A percentile compares a stretch with the other conserved stretches of the same genome.
phyloP scores from a whole-genome alignment of 2,888 invertebrate genomes.

The Apamea epomidion region DNA sequence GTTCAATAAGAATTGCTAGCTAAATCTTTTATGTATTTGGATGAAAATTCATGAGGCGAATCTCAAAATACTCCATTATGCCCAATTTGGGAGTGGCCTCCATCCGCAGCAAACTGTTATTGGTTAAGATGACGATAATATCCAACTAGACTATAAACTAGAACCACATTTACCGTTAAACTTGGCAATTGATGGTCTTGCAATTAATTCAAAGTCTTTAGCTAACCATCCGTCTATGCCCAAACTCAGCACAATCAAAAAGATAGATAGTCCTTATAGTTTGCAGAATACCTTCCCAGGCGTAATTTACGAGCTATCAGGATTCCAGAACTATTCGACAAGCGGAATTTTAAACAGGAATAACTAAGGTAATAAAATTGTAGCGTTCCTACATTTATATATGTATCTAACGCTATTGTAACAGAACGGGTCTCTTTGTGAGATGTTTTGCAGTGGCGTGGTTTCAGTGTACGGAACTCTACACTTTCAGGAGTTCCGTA shows the following conservation, averaged over 20 bases:
- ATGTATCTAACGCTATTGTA: constrained; percentile 32
- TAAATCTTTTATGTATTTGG: constrained; percentile 28
- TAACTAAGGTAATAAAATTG: constrained; percentile 59
- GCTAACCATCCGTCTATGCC: constrained; percentile 58
- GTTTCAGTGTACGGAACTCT: constrained; percentile 42
- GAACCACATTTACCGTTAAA: constrained; percentile 34
- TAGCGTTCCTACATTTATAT: constrained; percentile 4
- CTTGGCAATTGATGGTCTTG: constrained; percentile 41
- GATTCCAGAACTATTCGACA: constrained; percentile 55
- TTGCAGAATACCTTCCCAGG: constrained; percentile 54
- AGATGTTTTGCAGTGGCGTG: constrained; percentile 39
- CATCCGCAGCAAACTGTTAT: background rate
- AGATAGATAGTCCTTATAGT: constrained; percentile 61
- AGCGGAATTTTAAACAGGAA: constrained; percentile 60
- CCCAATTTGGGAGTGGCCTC: constrained; percentile 20
- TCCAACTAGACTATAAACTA: constrained; percentile 36
- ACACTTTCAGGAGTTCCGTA: constrained; percentile 46
- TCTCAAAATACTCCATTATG: constrained; percentile 42
- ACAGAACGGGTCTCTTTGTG: constrained; percentile 48
- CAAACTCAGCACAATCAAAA: constrained; percentile 58
- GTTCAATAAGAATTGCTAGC: constrained; percentile 30
- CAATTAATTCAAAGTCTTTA: constrained; percentile 56
- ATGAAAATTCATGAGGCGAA: constrained; percentile 29
- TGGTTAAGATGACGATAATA: constrained; percentile 27
- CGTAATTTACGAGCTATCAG: constrained; percentile 60